These are phyloP conservation scores for Colinus virginianus DNA, from an alignment of 2,113 vertebrate species.

Conservation along the genomic window DNA sequence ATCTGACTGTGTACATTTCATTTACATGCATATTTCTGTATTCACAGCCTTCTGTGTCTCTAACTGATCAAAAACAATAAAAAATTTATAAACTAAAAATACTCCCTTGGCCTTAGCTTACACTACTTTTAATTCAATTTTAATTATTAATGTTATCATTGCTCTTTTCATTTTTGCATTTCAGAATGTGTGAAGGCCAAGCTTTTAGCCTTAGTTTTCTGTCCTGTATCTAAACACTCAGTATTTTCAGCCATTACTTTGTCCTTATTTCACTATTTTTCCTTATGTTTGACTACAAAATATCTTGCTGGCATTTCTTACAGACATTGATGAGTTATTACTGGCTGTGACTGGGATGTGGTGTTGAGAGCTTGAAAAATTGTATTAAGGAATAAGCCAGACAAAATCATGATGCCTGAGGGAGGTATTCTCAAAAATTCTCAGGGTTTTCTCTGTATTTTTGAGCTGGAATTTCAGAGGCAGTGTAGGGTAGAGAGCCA, in stretches of 20 bases:
- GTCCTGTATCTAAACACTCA: background rate
- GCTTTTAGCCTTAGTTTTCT: background rate
- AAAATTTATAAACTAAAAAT: slow-evolving; percentile 69
- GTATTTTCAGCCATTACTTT: background rate
- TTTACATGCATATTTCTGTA: slow-evolving; percentile 53
- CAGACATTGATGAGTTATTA: background rate
- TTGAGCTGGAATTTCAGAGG: background rate
- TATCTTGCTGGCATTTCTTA: slow-evolving; percentile 11
- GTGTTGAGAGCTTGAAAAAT: background rate
- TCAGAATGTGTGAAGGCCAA: background rate
- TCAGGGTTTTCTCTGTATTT: background rate
- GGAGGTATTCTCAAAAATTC: background rate
- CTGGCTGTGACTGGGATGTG: slow-evolving; percentile 17
- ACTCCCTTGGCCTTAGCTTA: slow-evolving; percentile 56
- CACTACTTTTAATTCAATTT: slow-evolving; percentile 70
- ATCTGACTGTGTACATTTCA: slow-evolving; percentile 12
- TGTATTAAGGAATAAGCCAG: slow-evolving; percentile 1
- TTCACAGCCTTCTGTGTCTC: slow-evolving; percentile 34
- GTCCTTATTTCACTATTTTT: background rate
- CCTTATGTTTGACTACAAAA: background rate
- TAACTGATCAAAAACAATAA: slow-evolving; percentile 65
- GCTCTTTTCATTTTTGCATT: slow-evolving; percentile 22
- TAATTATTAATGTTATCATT: slow-evolving; percentile 71
- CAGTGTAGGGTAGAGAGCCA: background rate
- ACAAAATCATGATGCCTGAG: background rate